Base-by-base conservation (phyloP, 2,888 invertebrate genomes). In the Anticlea derivata region DNA sequence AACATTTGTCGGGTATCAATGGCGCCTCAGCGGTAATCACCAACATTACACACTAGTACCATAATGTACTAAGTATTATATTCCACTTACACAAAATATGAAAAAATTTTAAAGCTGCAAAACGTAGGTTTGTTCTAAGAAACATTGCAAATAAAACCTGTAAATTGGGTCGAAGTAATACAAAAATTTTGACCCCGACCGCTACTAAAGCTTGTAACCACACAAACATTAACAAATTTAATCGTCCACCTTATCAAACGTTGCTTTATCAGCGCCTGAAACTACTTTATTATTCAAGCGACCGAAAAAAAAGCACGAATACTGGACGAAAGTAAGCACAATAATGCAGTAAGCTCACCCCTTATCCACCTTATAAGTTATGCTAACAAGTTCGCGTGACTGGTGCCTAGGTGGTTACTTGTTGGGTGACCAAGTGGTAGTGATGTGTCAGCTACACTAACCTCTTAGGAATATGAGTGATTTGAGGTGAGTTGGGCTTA, bases 361-460 rank as follows among this genome's bases (percentile, higher is more conserved):
- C 76, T 78, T 80, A 80, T 78, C 82, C 79, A 68, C 54, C 60
- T 75, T 63, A 73, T 83, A 81, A 83, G 71, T 85, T 84, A 85
- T 83, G 82, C 74, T 80, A 84, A 84, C 83, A 70, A 80, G 80
- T 65, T 84, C 65, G 83, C 83, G 83, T 84, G 84, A 44, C 48
- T 33, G 2, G 0, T 8, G 6, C 30, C 30, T 33, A 13, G 20
- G 20, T 30, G 10, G 30, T 24, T 29, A 37, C 34, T 47, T 55
- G 50, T 55, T 47, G 49, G 58, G 53, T 55, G 55, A 55, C 54
- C 51, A 43, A 45, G 12, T 23, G 24, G 27, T 44, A 38, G 8
- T 31, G 37, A 40, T 43, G 46, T 55, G 54, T 46, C 45, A 43
- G 37, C 35, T 38, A 24, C 7, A 43, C 10, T 27, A 46, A 27